Conservation (phyloP, 1,140 invertebrate species). For the Leptinotarsa texana region DNA sequence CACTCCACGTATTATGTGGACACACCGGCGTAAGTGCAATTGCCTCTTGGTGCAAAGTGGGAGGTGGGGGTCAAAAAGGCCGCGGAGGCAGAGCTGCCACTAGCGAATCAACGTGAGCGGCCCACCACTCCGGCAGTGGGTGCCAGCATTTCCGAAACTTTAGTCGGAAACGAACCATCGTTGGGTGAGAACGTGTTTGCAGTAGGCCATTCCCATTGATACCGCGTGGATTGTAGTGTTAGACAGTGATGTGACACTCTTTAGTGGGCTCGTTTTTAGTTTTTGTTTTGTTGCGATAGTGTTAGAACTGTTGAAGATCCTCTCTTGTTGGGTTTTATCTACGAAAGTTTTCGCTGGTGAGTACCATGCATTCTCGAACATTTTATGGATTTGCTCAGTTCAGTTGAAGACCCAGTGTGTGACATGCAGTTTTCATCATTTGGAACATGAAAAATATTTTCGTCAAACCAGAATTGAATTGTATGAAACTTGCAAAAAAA, state of each 20-base stretch:
- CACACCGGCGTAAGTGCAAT: slow-evolving; percentile 6
- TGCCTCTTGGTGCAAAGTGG: slow-evolving; percentile 26
- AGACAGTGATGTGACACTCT: slow-evolving; percentile 22
- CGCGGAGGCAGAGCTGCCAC: slow-evolving; percentile 23
- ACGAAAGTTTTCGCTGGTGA: neutral
- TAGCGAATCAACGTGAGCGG: slow-evolving; percentile 15
- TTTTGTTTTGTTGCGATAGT: slow-evolving; percentile 13
- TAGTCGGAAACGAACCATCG: slow-evolving; percentile 19
- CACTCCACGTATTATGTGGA: neutral
- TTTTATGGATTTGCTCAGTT: neutral
- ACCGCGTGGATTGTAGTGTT: slow-evolving; percentile 9
- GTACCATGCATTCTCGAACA: neutral
- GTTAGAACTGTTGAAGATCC: slow-evolving; percentile 3
- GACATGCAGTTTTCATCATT: no score
- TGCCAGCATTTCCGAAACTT: slow-evolving; percentile 12
- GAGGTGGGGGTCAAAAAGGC: slow-evolving; percentile 21
- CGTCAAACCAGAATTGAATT: no score
- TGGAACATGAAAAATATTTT: no score
- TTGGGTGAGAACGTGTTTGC: neutral
- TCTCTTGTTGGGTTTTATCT: slow-evolving; percentile 3
- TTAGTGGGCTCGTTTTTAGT: slow-evolving; percentile 12
- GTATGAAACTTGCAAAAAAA: no score
- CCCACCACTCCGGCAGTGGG: slow-evolving; percentile 16
- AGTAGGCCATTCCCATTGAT: neutral
- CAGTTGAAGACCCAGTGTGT: no score